phyloP scores from a whole-genome alignment of 2,888 invertebrate species.

The Geotrupes spiniger region DNA sequence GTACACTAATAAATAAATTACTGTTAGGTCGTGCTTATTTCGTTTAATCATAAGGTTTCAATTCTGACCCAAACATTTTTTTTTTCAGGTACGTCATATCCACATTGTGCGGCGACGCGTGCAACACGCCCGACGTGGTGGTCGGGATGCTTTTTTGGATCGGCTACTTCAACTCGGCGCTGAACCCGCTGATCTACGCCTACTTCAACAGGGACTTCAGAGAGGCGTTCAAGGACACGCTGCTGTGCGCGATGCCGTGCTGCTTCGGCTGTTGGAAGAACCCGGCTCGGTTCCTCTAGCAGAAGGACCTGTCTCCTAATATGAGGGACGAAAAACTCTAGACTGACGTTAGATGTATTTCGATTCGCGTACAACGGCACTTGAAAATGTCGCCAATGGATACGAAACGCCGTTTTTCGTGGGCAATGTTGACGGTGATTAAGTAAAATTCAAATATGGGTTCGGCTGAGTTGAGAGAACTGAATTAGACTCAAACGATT shows the following conservation, averaged over 20 bases:
- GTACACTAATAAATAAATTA: too few species aligned
- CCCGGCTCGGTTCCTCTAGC: constrained; percentile 55
- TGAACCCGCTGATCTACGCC: constrained; percentile 94
- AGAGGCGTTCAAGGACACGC: constrained; percentile 90
- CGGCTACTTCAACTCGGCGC: constrained; percentile 93
- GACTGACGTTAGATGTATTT: constrained; percentile 8
- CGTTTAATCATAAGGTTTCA: too few species aligned
- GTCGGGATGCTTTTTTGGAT: constrained; percentile 83
- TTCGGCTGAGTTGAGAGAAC: too few species aligned
- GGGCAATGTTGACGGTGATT: too few species aligned
- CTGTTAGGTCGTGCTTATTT: too few species aligned
- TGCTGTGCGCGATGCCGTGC: constrained; percentile 82
- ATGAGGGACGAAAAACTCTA: constrained; percentile 46
- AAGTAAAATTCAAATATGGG: too few species aligned
- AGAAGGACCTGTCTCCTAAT: constrained; percentile 38
- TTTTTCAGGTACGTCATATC: constrained; percentile 88
- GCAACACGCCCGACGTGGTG: constrained; percentile 65
- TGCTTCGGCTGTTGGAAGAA: constrained; percentile 74
- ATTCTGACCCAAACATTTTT: too few species aligned
- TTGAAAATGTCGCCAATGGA: too few species aligned
- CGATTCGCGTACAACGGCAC: too few species aligned
- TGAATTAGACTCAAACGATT: too few species aligned
- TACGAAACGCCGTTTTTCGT: too few species aligned
- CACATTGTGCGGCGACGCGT: constrained; percentile 72
- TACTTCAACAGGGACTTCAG: constrained; percentile 96